Percentiles rank a stretch among this genome's conserved stretches.
phyloP scores from a whole-genome alignment of 92 coral and sea anemone genomes.

The Virgularia gustaviana region DNA sequence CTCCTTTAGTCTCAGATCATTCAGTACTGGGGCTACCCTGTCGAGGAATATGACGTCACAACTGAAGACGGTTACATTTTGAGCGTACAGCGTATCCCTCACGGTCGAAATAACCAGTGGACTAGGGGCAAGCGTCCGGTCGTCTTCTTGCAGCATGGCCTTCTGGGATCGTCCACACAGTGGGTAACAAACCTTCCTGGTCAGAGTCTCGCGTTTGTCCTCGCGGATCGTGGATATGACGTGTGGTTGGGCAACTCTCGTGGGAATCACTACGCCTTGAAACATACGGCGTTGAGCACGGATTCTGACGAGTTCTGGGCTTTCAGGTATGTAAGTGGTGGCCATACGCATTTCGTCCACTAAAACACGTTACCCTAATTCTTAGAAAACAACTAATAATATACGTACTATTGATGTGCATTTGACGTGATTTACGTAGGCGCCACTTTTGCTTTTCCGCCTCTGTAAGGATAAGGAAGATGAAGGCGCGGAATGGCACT shows the following conservation, averaged over 20 bases:
- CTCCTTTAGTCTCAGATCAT: constrained; percentile 61
- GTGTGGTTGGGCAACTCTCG: constrained; percentile 45
- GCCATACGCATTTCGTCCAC: neutral
- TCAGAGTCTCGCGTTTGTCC: constrained; percentile 37
- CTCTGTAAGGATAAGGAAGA: too few species aligned
- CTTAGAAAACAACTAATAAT: neutral
- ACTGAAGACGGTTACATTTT: constrained; percentile 78
- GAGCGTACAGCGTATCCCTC: constrained; percentile 70
- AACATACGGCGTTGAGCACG: constrained; percentile 15
- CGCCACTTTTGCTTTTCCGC: neutral
- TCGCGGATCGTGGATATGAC: constrained; percentile 33
- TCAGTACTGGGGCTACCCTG: constrained; percentile 73
- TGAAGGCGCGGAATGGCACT: too few species aligned
- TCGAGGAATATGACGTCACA: constrained; percentile 60
- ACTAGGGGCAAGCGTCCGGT: constrained; percentile 43
- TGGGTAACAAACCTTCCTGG: constrained; percentile 41
- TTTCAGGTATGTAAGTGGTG: too few species aligned
- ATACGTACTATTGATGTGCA: neutral
- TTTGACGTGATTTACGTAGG: neutral
- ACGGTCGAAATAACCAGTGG: constrained; percentile 48
- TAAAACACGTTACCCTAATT: neutral
- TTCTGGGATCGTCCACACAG: constrained; percentile 36
- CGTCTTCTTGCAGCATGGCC: constrained; percentile 41
- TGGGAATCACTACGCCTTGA: constrained; percentile 26
- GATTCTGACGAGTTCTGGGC: constrained; percentile 40